A percentile compares a stretch with the other conserved stretches of the same genome.
Evolutionary conservation across 1,140 invertebrate genomes (phyloP).

Genomic region (Solenopsis fugax): DNA sequence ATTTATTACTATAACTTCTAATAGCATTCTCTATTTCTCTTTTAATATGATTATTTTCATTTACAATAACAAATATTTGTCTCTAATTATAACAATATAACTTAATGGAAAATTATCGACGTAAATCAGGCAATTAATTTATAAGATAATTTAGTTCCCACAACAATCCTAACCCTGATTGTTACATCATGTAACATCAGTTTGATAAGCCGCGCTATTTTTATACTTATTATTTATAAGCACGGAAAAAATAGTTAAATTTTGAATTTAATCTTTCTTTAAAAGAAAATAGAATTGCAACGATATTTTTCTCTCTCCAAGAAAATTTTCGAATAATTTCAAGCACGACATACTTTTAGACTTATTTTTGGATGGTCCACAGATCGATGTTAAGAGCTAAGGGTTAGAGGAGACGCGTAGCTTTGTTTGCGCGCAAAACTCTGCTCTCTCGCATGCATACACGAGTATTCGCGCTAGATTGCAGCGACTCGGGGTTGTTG

Average conservation of each 20-base stretch:
- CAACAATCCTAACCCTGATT: background rate
- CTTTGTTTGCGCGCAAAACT: background rate
- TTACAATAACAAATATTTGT: background rate
- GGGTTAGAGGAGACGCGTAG: background rate
- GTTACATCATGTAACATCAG: background rate
- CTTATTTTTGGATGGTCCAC: background rate
- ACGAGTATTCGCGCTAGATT: background rate
- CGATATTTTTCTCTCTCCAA: background rate
- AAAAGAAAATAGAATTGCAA: background rate
- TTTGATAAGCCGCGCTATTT: background rate
- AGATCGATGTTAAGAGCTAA: background rate
- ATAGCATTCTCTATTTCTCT: background rate
- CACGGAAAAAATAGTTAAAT: background rate
- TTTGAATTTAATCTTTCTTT: background rate
- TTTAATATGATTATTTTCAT: background rate
- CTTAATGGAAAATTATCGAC: background rate
- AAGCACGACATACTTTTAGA: background rate
- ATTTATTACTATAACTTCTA: background rate
- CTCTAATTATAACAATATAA: background rate
- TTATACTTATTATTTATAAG: background rate
- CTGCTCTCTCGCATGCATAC: slow-evolving; percentile 56
- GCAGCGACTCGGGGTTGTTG: background rate
- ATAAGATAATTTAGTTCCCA: background rate
- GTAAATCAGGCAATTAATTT: background rate
- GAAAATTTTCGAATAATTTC: background rate